These are phyloP conservation scores for Cephonodes hylas DNA, from an alignment of 2,888 invertebrate species.

Conservation along the genomic window DNA sequence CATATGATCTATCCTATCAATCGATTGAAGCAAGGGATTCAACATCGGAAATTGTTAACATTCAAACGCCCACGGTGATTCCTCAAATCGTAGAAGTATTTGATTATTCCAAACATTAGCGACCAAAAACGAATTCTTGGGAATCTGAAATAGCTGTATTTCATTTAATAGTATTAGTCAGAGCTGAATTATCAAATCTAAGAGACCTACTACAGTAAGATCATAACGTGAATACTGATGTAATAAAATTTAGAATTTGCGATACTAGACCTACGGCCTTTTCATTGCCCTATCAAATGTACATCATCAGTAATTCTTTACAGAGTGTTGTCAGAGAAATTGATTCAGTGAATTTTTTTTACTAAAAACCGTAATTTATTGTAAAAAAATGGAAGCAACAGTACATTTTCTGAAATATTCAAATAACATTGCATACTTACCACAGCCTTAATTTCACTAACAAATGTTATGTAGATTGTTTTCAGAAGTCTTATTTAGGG, in stretches of 20 bases:
- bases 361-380: too few species aligned
- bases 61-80: neutral
- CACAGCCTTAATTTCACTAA: too few species aligned
- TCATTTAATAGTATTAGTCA: conserved; percentile 21
- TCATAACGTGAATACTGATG: neutral
- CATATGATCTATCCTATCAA: neutral
- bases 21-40: neutral
- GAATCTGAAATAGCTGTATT: conserved; percentile 21
- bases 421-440: too few species aligned
- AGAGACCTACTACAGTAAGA: conserved; percentile 12
- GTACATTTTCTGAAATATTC: too few species aligned
- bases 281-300: neutral
- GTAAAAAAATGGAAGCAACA: too few species aligned
- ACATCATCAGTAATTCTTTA: too few species aligned
- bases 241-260: neutral
- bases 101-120: neutral
- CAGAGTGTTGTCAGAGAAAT: too few species aligned
- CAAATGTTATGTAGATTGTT: neutral
- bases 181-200: conserved; percentile 21
- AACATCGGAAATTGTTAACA: neutral
- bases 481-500: neutral
- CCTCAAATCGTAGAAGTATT: neutral
- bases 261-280: neutral
- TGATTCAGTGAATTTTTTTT: too few species aligned
- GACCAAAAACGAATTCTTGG: neutral